These are phyloP conservation scores for Poecilia picta DNA, from an alignment of 2,797 vertebrate genomes.

Conservation along the genomic window DNA sequence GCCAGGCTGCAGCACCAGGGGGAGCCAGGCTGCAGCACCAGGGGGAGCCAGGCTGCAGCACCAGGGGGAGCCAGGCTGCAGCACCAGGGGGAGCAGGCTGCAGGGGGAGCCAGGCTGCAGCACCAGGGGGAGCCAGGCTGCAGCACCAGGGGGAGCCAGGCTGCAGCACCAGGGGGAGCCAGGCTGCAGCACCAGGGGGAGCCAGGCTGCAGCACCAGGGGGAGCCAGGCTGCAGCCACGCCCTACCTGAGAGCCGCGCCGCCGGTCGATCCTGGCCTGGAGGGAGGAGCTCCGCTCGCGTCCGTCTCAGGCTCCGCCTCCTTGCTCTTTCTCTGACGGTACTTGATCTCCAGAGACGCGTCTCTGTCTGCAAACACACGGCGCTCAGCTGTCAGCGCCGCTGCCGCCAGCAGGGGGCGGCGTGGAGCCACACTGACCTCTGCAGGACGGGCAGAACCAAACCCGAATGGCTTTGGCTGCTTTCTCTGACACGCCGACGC, in stretches of 20 bases:
- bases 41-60: no score
- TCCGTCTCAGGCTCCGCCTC: conserved; percentile 60
- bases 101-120: no score
- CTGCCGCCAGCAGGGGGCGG: neutral
- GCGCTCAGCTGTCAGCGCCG: neutral
- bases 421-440: conserved; percentile 72
- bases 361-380: conserved; percentile 77
- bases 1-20: no score
- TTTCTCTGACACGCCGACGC: conserved; percentile 90
- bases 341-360: conserved; percentile 85
- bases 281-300: conserved; percentile 52
- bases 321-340: conserved; percentile 86
- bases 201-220: no score
- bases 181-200: no score
- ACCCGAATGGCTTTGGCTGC: conserved; percentile 90
- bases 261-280: conserved; percentile 66
- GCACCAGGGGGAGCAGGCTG: no score
- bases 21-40: no score
- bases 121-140: no score
- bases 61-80: no score
- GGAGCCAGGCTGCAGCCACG: no score
- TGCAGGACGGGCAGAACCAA: conserved; percentile 90
- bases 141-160: no score
- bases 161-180: no score
- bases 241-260: conserved; percentile 73